A percentile compares a stretch with the other conserved stretches of the same genome.
phyloP scores from a whole-genome alignment of 2,113 vertebrate genomes.

The Edolisoma coerulescens region DNA sequence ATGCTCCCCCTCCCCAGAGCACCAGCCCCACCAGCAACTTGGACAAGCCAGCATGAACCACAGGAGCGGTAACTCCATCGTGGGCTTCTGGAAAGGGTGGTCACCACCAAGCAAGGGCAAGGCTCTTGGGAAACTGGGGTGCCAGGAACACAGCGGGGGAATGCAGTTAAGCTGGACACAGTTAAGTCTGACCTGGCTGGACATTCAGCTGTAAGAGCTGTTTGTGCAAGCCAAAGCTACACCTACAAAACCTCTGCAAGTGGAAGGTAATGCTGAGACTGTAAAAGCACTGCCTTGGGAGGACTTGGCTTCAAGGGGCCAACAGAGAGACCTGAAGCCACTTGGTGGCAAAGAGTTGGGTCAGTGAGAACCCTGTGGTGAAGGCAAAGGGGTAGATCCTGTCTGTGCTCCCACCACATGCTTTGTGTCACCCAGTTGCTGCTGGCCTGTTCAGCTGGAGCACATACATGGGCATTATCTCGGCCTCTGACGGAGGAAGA shows the following conservation, averaged over 20 bases:
- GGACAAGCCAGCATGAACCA: background rate
- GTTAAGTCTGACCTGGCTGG: background rate
- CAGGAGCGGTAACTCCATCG: accelerated
- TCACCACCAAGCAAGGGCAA: background rate
- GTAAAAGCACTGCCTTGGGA: background rate
- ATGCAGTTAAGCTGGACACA: background rate
- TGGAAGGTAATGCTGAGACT: background rate
- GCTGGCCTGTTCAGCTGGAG: background rate
- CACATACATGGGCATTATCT: accelerated
- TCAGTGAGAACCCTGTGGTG: background rate
- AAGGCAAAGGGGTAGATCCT: background rate
- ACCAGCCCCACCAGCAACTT: background rate
- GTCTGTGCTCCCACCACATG: background rate
- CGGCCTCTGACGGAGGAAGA: background rate
- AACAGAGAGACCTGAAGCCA: background rate
- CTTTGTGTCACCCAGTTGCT: background rate
- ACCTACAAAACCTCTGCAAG: background rate
- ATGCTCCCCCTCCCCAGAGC: background rate
- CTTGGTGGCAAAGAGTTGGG: background rate
- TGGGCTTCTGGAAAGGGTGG: background rate
- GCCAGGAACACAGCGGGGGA: accelerated
- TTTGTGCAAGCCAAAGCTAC: background rate
- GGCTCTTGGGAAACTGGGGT: background rate
- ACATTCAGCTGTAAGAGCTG: background rate
- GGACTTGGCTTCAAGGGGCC: background rate